Conservation (phyloP, 2,888 invertebrate species). For the Aelia acuminata region DNA sequence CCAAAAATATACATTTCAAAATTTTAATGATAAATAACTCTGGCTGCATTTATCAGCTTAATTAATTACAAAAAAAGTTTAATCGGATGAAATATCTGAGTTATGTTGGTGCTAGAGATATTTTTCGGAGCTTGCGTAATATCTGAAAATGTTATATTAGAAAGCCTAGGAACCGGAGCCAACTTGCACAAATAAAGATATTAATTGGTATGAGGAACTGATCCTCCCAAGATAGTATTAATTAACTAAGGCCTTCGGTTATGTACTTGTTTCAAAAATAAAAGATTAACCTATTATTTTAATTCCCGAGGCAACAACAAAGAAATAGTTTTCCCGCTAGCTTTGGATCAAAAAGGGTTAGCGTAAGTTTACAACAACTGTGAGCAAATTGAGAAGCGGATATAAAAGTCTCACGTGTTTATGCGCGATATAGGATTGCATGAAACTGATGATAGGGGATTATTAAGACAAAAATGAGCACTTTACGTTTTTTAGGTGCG, state of each 20-base stretch:
- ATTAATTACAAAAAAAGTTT: neutral
- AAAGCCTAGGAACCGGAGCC: neutral
- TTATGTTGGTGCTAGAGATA: neutral
- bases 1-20: neutral
- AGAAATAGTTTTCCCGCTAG: neutral
- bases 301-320: neutral
- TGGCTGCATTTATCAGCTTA: neutral
- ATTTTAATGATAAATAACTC: neutral
- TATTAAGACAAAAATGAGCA: too few species aligned
- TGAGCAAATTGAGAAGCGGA: too few species aligned
- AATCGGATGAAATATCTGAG: neutral
- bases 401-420: neutral
- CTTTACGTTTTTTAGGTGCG: too few species aligned
- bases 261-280: conserved; percentile 6
- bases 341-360: neutral
- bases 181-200: neutral
- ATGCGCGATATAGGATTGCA: too few species aligned
- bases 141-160: neutral
- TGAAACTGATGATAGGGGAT: too few species aligned
- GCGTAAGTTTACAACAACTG: neutral
- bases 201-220: neutral
- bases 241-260: neutral
- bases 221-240: neutral
- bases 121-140: neutral
- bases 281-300: neutral